These are phyloP conservation scores for Latheticus oryzae DNA, from an alignment of 2,888 invertebrate genomes.

Conservation along the genomic window DNA sequence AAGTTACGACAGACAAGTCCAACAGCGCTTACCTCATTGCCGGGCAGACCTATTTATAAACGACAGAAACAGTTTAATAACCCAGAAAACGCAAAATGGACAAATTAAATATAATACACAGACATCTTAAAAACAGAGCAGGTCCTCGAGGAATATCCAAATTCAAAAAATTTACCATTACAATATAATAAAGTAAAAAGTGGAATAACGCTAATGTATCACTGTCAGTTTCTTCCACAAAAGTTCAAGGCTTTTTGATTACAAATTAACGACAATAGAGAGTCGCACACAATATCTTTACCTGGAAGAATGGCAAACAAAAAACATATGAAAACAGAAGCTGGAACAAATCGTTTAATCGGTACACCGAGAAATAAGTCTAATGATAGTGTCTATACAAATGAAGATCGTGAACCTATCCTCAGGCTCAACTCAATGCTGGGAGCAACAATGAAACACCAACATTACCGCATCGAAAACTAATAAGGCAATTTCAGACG, in stretches of 20 bases:
- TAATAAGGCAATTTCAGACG: slow-evolving; percentile 13
- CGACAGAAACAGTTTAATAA: too few relatives aligned
- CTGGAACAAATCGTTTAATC: slow-evolving; percentile 34
- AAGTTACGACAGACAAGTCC: slow-evolving; percentile 26
- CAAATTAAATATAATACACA: too few relatives aligned
- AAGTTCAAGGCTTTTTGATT: slow-evolving; percentile 12
- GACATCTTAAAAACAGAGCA: too few relatives aligned
- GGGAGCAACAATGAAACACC: slow-evolving; percentile 15
- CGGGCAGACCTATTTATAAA: slow-evolving; percentile 4
- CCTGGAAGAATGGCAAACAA: slow-evolving; percentile 3
- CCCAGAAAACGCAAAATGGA: too few relatives aligned
- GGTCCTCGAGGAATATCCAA: too few relatives aligned
- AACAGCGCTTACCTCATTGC: slow-evolving; percentile 15
- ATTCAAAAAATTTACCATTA: too few relatives aligned
- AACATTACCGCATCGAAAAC: slow-evolving; percentile 5
- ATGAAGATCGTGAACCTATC: slow-evolving; percentile 21
- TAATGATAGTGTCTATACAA: slow-evolving; percentile 30
- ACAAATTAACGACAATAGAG: slow-evolving; percentile 19
- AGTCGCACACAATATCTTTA: slow-evolving; percentile 5
- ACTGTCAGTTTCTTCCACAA: neutral
- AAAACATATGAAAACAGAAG: slow-evolving; percentile 28
- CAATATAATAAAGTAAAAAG: too few relatives aligned
- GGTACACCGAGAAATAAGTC: slow-evolving; percentile 21
- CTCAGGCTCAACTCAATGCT: slow-evolving; percentile 14
- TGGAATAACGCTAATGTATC: slow-evolving; percentile 8